These are phyloP conservation scores for Galerucella nymphaeae DNA, from an alignment of 2,888 invertebrate genomes.

Conservation along the genomic window DNA sequence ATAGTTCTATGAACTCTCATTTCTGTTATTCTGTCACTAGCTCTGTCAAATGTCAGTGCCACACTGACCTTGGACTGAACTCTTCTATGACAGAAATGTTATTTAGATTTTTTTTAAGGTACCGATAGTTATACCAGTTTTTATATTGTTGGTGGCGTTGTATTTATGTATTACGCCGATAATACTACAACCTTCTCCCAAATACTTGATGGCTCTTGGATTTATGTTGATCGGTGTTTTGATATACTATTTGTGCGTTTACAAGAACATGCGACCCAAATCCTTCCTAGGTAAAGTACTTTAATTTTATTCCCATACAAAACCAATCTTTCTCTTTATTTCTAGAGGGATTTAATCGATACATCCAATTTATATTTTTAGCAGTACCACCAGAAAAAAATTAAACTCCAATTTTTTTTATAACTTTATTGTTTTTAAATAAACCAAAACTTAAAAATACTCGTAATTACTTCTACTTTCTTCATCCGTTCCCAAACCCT, in stretches of 20 bases:
- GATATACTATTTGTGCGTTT: constrained; percentile 81
- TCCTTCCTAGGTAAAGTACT: constrained; percentile 70
- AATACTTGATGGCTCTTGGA: constrained; percentile 79
- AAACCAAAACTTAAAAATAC: constrained; percentile 10
- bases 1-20: too few species aligned
- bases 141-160: constrained; percentile 76
- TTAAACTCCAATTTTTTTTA: constrained; percentile 11
- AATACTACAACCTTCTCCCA: constrained; percentile 77
- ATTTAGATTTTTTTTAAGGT: constrained; percentile 64
- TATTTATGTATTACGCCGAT: constrained; percentile 82
- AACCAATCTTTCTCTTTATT: too few species aligned
- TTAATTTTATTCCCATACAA: too few species aligned
- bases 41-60: too few species aligned
- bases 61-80: too few species aligned
- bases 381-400: constrained; percentile 71
- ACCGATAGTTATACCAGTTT: constrained; percentile 77
- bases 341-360: constrained; percentile 74
- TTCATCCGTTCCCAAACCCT: constrained; percentile 14
- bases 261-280: constrained; percentile 73
- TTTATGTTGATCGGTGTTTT: constrained; percentile 77
- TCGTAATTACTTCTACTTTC: constrained; percentile 25
- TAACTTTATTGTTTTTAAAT: constrained; percentile 10
- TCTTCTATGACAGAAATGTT: not conserved
- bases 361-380: constrained; percentile 75
- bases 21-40: too few species aligned